These are phyloP conservation scores for Diceros bicornis DNA, from an alignment of 2,797 vertebrate species.

Conservation along the genomic window DNA sequence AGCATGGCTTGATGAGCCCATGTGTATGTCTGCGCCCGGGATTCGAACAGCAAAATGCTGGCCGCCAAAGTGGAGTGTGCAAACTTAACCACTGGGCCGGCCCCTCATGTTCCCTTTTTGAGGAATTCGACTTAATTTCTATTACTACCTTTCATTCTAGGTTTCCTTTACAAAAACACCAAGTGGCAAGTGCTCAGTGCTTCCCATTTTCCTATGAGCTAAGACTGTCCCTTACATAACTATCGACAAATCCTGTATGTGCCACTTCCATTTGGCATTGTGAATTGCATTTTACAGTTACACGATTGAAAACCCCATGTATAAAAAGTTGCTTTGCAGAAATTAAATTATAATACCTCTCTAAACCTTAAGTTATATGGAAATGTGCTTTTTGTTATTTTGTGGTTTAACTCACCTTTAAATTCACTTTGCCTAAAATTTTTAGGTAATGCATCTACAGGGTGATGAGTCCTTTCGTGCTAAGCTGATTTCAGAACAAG, in stretches of 20 bases:
- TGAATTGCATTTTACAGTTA: neutral
- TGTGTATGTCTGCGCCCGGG: too few relatives aligned
- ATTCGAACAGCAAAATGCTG: too few relatives aligned
- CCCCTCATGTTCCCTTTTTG: neutral
- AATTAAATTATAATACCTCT: neutral
- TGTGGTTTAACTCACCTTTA: neutral
- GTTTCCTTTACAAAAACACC: neutral
- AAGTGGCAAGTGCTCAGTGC: neutral
- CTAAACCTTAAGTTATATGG: neutral
- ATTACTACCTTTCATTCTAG: neutral
- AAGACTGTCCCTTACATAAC: neutral
- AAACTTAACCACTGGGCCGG: too few relatives aligned
- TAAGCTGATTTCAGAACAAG: constrained; percentile 47
- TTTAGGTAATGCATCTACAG: neutral
- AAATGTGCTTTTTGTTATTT: neutral
- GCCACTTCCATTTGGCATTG: neutral
- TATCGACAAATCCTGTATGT: neutral
- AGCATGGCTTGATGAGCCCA: too few relatives aligned
- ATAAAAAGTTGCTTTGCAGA: constrained; percentile 18
- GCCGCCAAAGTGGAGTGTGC: too few relatives aligned
- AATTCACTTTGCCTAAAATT: neutral
- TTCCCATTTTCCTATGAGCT: neutral
- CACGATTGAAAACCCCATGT: neutral
- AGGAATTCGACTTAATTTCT: neutral
- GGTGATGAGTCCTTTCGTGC: neutral